Evolutionary conservation across 23 tunicate genomes (phyloP).

Genomic region (Diplosoma virens): DNA sequence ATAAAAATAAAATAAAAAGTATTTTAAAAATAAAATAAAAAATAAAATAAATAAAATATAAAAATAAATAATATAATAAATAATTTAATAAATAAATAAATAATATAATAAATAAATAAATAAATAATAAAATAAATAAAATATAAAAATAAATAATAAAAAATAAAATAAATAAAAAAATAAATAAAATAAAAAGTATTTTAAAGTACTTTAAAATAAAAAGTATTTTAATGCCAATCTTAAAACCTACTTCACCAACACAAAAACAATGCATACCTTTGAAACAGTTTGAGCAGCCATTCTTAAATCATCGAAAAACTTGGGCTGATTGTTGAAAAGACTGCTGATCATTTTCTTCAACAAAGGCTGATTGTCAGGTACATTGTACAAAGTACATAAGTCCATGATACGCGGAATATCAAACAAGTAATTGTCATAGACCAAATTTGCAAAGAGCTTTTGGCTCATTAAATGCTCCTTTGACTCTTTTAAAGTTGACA

Average conservation of each 20-base stretch:
- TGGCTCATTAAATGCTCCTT: constrained; percentile 43
- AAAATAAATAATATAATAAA: no score
- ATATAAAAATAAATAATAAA: no score
- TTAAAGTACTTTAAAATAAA: no score
- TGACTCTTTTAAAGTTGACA: constrained; percentile 87
- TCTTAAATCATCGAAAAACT: constrained; percentile 53
- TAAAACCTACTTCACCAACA: neutral
- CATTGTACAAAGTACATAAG: constrained; percentile 50
- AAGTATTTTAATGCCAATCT: no score
- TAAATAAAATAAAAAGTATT: no score
- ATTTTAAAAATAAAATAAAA: no score
- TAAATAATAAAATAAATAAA: no score
- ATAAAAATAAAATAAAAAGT: no score
- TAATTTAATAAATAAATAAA: no score
- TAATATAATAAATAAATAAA: no score
- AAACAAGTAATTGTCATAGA: constrained; percentile 76
- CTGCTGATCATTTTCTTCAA: constrained; percentile 49
- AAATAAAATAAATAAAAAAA: no score
- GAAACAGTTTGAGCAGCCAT: constrained; percentile 54
- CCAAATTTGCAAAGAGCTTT: constrained; percentile 45
- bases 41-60: no score
- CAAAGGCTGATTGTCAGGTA: constrained; percentile 34
- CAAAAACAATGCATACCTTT: constrained; percentile 30
- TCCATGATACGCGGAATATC: constrained; percentile 92
- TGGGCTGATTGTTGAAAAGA: constrained; percentile 58